Conservation (phyloP, 2,113 vertebrate species). For the Oreotragus oreotragus region DNA sequence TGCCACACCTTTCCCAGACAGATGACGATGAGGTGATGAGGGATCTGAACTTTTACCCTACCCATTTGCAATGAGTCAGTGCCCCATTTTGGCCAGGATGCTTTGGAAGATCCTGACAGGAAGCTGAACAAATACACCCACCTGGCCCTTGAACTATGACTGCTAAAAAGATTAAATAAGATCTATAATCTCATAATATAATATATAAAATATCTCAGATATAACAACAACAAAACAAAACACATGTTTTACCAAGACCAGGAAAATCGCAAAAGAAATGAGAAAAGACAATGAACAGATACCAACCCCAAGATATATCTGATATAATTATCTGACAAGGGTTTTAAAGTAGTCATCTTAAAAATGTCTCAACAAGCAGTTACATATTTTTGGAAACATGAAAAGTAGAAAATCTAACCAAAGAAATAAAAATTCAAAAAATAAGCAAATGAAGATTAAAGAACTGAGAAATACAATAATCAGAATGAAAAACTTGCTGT, state of each 20-base stretch:
- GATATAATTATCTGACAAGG: not conserved
- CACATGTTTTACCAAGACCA: not conserved
- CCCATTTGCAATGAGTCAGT: constrained; percentile 40
- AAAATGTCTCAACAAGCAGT: not conserved
- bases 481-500: not conserved
- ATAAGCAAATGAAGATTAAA: not conserved
- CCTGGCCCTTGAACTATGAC: not conserved
- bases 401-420: not conserved
- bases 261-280: not conserved
- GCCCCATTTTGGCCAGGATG: not conserved
- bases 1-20: not conserved
- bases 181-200: not conserved
- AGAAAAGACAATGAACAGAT: not conserved
- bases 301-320: not conserved
- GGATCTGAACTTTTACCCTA: constrained; percentile 17
- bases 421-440: not conserved
- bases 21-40: not conserved
- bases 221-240: not conserved
- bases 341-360: not conserved
- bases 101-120: not conserved
- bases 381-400: not conserved
- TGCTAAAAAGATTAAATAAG: not conserved
- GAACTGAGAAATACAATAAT: not conserved
- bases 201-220: not conserved
- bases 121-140: not conserved